phyloP scores from a whole-genome alignment of 2,888 invertebrate genomes.

The Dugesia japonica region DNA sequence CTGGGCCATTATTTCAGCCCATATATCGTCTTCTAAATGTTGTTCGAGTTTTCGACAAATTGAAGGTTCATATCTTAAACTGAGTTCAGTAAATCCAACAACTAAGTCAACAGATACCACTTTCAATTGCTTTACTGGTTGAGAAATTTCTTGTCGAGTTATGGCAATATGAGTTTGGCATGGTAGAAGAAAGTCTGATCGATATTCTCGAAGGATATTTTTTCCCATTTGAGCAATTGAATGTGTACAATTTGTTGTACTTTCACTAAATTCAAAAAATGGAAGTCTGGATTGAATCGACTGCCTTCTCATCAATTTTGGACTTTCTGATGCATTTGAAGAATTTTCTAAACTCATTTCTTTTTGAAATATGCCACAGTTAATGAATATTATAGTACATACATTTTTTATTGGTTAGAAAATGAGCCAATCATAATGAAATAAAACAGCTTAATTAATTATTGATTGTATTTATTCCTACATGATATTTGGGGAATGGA shows the following conservation, averaged over 20 bases:
- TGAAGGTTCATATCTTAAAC: conserved; percentile 20
- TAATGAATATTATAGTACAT: neutral
- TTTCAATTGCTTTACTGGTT: conserved; percentile 24
- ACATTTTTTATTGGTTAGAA: neutral
- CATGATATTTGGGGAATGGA: neutral
- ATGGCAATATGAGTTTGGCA: conserved; percentile 29
- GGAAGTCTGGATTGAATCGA: neutral
- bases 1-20: conserved; percentile 29
- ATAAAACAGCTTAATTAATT: neutral
- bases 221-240: conserved; percentile 31
- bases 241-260: conserved; percentile 30
- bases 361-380: neutral
- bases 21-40: conserved; percentile 28
- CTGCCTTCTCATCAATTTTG: neutral
- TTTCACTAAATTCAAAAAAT: conserved; percentile 24
- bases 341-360: conserved; percentile 20
- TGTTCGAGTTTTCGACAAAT: conserved; percentile 23
- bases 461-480: neutral
- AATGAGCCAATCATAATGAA: neutral
- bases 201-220: conserved; percentile 30
- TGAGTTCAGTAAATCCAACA: conserved; percentile 22
- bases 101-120: conserved; percentile 26
- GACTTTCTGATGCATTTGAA: neutral
- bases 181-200: conserved; percentile 31
- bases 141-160: conserved; percentile 30